A percentile compares a stretch with the other conserved stretches of the same genome.
These are phyloP conservation scores for Pseudachorutes palmiensis DNA, from an alignment of 1,140 invertebrate genomes.

Conservation along the genomic window DNA sequence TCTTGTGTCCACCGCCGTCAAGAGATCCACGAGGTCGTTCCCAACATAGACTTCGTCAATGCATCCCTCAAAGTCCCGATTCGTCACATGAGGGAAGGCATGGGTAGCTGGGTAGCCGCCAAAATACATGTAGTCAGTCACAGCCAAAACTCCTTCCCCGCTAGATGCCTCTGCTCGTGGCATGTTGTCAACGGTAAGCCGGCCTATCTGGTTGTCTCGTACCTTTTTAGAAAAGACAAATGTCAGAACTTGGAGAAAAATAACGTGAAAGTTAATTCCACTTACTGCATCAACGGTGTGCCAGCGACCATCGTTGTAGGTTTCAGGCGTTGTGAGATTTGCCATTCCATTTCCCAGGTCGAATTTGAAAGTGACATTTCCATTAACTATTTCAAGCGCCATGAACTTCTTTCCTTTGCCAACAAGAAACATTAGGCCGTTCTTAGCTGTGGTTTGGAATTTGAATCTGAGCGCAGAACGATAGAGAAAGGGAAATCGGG, in stretches of 20 bases:
- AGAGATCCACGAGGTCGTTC: slow-evolving; percentile 65
- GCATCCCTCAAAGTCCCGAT: slow-evolving; percentile 83
- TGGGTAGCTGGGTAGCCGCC: slow-evolving; percentile 73
- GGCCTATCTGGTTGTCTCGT: slow-evolving; percentile 55
- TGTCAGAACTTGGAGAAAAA: too few relatives aligned
- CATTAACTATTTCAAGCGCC: slow-evolving; percentile 62
- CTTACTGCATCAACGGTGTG: slow-evolving; percentile 61
- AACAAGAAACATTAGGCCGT: slow-evolving; percentile 81
- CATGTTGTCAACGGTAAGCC: slow-evolving; percentile 53
- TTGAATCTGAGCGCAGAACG: slow-evolving; percentile 57
- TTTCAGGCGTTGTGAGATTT: slow-evolving; percentile 49
- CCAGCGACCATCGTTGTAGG: slow-evolving; percentile 76
- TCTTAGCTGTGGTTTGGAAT: slow-evolving; percentile 76
- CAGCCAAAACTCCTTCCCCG: slow-evolving; percentile 45
- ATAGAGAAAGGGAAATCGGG: slow-evolving; percentile 48
- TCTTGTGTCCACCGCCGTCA: slow-evolving; percentile 62
- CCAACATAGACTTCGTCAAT: slow-evolving; percentile 73
- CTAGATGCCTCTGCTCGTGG: slow-evolving; percentile 43
- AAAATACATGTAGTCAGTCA: slow-evolving; percentile 68
- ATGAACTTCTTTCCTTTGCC: slow-evolving; percentile 66
- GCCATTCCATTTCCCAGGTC: slow-evolving; percentile 57
- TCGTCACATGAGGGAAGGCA: slow-evolving; percentile 55
- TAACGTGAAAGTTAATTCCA: background rate
- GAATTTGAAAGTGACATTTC: slow-evolving; percentile 46
- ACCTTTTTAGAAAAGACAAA: slow-evolving; percentile 7